Base-by-base conservation (phyloP, 2,113 vertebrate species). In the Anseranas semipalmata region DNA sequence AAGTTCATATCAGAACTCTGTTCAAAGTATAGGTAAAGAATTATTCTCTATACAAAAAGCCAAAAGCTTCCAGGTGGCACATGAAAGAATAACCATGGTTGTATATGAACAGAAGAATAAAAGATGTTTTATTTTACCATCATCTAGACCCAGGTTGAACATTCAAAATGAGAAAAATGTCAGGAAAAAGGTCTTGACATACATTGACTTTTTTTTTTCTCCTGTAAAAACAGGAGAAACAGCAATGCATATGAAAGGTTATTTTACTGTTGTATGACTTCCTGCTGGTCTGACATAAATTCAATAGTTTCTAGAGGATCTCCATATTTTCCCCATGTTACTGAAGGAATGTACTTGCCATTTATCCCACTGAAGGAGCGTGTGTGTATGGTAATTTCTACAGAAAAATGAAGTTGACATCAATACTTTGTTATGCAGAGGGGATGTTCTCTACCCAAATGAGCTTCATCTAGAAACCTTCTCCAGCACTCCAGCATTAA, bases 401-500 rank as follows among this genome's bases (percentile, higher is more conserved):
- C n/a, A 74, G 39, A 24, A 79, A 41, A 70, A 58, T 37, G 33
- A 62, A 56, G 75, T 18, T 43, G n/a, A 15, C 55, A 19, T 16
- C 20, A 20, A 32, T 62, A 9, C 0, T 1, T 30, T 56, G 33
- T 77, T 63, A 45, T 12, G 16, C 28, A 81, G 10, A 37, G 39
- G 56, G 46, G 28, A 15, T 72, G 10, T 56, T 59, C 45, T 35
- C 60, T 32, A 55, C 46, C 22, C 27, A 45, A 55, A 59, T 55
- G 12, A 71, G 19, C 63, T 81, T 70, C 17, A 16, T 37, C 14
- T 19, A 48, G 80, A 72, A 81, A 41, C n/a, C 59, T 16, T 11
- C 52, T 43, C 35, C 15, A 5, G 17, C 18, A 9, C 33, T 35
- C 5, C 37, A 10, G 27, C 0, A 0, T 55, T 53, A 52, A 15